phyloP scores from a whole-genome alignment of 2,797 vertebrate genomes.

The Glossophaga mutica region DNA sequence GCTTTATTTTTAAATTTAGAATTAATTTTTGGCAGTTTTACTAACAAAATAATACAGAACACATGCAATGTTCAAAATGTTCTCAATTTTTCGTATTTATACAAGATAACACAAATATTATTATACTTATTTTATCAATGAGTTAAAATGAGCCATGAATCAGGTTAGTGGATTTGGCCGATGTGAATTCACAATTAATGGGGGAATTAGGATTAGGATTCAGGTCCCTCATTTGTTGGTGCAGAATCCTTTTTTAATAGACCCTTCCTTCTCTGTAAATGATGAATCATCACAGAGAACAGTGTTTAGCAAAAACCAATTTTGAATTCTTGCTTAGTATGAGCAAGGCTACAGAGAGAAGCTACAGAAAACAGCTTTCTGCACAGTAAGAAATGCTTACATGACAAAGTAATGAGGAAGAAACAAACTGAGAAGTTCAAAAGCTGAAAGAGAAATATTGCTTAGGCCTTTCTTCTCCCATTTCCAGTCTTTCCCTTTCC shows the following conservation, averaged over 20 bases:
- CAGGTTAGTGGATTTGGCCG: background rate
- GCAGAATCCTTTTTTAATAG: background rate
- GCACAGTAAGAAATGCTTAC: background rate
- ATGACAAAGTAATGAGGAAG: background rate
- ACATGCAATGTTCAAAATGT: background rate
- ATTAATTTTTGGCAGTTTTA: slow-evolving; percentile 43
- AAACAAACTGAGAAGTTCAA: background rate
- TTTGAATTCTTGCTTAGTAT: background rate
- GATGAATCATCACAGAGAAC: background rate
- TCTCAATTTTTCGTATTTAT: slow-evolving; percentile 36
- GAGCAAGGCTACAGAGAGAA: background rate
- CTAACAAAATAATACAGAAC: slow-evolving; percentile 42
- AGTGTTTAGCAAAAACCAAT: background rate
- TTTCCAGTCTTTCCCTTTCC: background rate
- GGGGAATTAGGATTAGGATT: background rate
- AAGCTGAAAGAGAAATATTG: background rate
- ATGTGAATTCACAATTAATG: background rate
- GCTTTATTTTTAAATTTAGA: slow-evolving; percentile 55
- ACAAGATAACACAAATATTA: background rate
- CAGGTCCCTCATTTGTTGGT: background rate
- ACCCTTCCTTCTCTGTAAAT: background rate
- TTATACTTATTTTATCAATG: slow-evolving; percentile 41
- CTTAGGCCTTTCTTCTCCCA: background rate
- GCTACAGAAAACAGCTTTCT: background rate
- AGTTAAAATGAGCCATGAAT: slow-evolving; percentile 19